phyloP scores from a whole-genome alignment of 2,113 vertebrate species.

The Ardeotis arabs region DNA sequence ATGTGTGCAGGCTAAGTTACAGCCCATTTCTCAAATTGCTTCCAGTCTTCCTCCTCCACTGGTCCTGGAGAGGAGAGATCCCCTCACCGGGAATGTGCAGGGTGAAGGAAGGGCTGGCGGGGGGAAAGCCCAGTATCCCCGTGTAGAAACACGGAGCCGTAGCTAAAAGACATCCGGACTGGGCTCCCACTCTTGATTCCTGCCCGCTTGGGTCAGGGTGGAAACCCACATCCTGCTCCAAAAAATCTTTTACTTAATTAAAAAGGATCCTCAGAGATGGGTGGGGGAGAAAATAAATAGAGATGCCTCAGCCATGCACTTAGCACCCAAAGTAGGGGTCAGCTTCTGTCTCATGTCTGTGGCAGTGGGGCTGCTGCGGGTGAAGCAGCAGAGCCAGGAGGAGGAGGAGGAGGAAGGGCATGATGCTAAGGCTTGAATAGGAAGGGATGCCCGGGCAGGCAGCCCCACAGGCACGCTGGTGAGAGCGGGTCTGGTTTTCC shows the following conservation, averaged over 20 bases:
- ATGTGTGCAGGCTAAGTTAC: background rate
- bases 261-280: background rate
- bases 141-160: fast-evolving
- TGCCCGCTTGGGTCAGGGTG: background rate
- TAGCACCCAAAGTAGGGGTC: background rate
- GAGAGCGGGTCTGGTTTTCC: background rate
- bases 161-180: background rate
- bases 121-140: background rate
- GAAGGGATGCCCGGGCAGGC: background rate
- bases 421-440: fast-evolving
- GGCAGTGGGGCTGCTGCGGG: background rate
- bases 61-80: background rate
- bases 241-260: background rate
- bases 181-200: background rate
- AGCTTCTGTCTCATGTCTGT: background rate
- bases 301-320: background rate
- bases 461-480: background rate
- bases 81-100: fast-evolving
- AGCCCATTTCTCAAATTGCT: background rate
- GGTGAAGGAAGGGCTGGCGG: fast-evolving
- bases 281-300: background rate
- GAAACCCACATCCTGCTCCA: background rate
- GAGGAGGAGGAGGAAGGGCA: background rate
- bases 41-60: background rate
- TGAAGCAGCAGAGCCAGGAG: background rate